Conservation (phyloP, 2,113 vertebrate genomes). For the Pandion haliaetus region DNA sequence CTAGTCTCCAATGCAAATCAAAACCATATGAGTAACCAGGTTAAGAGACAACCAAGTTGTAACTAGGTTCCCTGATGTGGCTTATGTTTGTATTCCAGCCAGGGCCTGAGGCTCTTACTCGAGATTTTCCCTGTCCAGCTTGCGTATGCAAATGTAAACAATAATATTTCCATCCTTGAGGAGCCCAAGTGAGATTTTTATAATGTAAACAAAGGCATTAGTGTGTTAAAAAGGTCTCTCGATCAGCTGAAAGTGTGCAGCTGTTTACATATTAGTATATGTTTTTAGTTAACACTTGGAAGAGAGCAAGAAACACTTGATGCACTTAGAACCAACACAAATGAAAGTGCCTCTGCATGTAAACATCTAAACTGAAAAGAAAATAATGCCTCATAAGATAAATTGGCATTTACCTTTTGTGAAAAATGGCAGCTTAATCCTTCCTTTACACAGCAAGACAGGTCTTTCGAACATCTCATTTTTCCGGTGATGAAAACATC, state of each 20-base stretch:
- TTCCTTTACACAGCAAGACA: neutral
- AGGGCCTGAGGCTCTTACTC: neutral
- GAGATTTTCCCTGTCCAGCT: neutral
- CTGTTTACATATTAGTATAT: neutral
- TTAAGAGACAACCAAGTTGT: neutral
- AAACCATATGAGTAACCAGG: neutral
- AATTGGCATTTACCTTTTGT: neutral
- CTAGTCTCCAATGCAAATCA: neutral
- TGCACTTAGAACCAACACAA: neutral
- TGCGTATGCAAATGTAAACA: neutral
- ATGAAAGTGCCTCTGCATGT: neutral
- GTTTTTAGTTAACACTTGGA: neutral
- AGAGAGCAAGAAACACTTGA: neutral
- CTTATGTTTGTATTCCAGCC: neutral
- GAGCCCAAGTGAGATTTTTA: neutral
- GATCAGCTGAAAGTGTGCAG: neutral
- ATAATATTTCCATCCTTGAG: neutral
- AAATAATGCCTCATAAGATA: neutral
- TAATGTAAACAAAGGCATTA: neutral
- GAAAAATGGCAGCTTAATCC: neutral
- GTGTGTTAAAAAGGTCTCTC: neutral
- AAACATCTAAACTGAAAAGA: neutral
- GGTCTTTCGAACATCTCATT: neutral
- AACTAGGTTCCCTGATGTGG: neutral
- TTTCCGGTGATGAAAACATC: accelerated